These are phyloP conservation scores for Copsychus sechellarum DNA, from an alignment of 2,113 vertebrate genomes.

Conservation along the genomic window DNA sequence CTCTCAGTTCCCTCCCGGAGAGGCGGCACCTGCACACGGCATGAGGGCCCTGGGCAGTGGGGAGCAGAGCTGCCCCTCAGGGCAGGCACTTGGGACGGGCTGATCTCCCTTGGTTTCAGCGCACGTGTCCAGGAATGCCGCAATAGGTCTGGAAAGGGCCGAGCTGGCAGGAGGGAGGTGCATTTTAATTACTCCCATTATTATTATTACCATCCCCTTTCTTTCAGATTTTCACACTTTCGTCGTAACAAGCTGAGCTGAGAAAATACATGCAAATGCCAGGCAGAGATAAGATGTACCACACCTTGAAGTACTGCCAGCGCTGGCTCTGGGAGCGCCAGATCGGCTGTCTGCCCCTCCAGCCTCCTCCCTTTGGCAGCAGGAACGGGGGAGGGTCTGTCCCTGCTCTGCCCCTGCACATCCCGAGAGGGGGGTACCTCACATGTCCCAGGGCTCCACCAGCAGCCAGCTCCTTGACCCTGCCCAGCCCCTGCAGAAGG, in stretches of 20 bases:
- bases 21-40: not conserved
- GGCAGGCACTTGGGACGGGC: accelerated
- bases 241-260: slow-evolving; percentile 52
- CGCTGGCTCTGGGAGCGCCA: not conserved
- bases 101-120: not conserved
- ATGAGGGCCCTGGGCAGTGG: not conserved
- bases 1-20: not conserved
- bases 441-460: accelerated
- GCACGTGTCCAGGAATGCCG: not conserved
- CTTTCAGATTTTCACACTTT: slow-evolving; percentile 67
- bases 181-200: slow-evolving; percentile 61
- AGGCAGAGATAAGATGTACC: slow-evolving; percentile 37
- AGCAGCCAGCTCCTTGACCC: not conserved
- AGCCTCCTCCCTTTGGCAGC: not conserved
- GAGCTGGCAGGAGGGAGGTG: not conserved
- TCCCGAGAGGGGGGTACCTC: not conserved
- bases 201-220: slow-evolving; percentile 36
- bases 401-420: not conserved
- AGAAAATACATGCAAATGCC: slow-evolving; percentile 52
- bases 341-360: not conserved
- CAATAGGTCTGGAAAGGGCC: not conserved
- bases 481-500: not conserved
- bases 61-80: not conserved
- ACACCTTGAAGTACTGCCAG: slow-evolving; percentile 47
- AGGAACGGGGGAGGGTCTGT: not conserved